These are phyloP conservation scores for Chaitophorus viminalis DNA, from an alignment of 2,888 invertebrate species.

Conservation along the genomic window DNA sequence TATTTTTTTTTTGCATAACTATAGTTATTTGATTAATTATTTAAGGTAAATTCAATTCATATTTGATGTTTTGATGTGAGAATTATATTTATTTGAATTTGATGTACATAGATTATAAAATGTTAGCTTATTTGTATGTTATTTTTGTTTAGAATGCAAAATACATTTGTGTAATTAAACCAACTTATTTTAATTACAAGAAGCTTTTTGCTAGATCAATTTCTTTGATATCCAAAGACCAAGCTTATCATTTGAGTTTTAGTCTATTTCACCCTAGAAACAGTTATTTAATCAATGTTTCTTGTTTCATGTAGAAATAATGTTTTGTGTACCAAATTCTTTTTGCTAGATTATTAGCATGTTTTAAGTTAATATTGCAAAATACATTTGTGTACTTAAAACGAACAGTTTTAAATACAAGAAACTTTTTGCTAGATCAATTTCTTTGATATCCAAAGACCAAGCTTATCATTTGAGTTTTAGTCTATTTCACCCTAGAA, in stretches of 20 bases:
- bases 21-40: background rate
- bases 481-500: slow-evolving; percentile 25
- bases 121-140: too few relatives aligned
- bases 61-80: background rate
- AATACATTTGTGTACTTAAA: slow-evolving; percentile 35
- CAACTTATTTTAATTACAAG: background rate
- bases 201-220: slow-evolving; percentile 18
- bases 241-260: background rate
- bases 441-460: slow-evolving; percentile 54
- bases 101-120: too few relatives aligned
- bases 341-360: background rate
- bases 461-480: background rate
- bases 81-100: background rate
- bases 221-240: slow-evolving; percentile 38
- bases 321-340: background rate
- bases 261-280: slow-evolving; percentile 44
- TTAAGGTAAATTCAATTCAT: background rate
- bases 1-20: slow-evolving; percentile 44
- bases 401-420: background rate
- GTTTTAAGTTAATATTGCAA: slow-evolving; percentile 17
- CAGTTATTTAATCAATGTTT: background rate
- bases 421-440: slow-evolving; percentile 44
- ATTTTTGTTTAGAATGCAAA: background rate
- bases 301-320: background rate
- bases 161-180: slow-evolving; percentile 30